Evolutionary conservation across 2,797 vertebrate species (phyloP), one percentile per base, ranked within the genome.

Genomic region (Champsocephalus esox): DNA sequence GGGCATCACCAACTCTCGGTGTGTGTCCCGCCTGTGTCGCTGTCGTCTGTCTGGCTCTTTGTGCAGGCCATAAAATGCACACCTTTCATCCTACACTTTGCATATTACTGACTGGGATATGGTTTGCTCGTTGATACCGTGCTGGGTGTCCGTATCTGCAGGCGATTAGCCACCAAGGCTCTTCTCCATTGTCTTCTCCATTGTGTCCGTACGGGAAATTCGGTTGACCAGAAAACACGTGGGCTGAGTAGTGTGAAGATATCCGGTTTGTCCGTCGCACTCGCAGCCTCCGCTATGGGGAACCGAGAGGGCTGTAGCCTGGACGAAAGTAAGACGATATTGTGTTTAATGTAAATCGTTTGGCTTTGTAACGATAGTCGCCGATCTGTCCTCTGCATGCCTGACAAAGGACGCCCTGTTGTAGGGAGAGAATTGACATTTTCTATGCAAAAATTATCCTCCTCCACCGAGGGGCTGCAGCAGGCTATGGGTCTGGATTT

Each of bases 171-270:
- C 62, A 0, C 34, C 2, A 9, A 9, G 32, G 17, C 61, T 28
- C 24, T 54, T 63, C 67, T n/a, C 73, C 77, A 79, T 92, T 89
- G 90, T 92, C 88, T 87, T 66, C 92, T 12, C 34, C 34, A 89
- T 90, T 91, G 92, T 93, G 87, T 93, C 90, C 83, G 19, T 75
- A 11, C 66, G 87, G 72, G 19, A 73, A 68, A 77, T 70, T 76
- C 73, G 83, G 71, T 73, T 79, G 83, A 71, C 73, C 75, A 80
- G 80, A 85, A 85, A 92, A 81, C 94, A 94, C 93, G 94, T 94
- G 94, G 92, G 89, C 82, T 69, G 85, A 65, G 78, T 67, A 73
- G 86, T 64, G 84, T 65, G 79, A 62, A 85, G 70, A 89, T 71
- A 92, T 93, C 93, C 91, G 92, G 92, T 88, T 81, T 83, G 80